Evolutionary conservation across 2,113 vertebrate genomes (phyloP), one percentile per base, ranked within the genome.

Genomic region (Coturnix japonica): DNA sequence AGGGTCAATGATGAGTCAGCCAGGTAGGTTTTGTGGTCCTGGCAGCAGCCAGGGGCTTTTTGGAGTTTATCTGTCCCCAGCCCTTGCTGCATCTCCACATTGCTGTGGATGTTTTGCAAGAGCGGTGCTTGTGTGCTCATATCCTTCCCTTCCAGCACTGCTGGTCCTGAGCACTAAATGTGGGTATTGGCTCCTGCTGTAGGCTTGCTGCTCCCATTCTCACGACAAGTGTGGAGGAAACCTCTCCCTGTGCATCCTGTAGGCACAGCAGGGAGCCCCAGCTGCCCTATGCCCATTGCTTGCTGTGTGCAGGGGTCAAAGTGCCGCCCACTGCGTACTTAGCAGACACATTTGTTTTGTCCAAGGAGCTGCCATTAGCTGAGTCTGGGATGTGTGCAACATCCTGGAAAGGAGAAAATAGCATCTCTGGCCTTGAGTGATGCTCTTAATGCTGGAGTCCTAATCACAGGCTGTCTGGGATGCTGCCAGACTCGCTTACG

Each of bases 341-440:
- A 28, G 56, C 1, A 1, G 30, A 59, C 10, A 2, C 0, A 1
- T 12, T 59, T 60, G 31, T 70, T 90, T 78, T 85, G 76, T 35
- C 56, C 28, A 37, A 21, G 35, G 60, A 63, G 21, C 43, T 18
- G 35, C 83, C 28, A 4, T 23, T 18, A 20, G 53, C 15, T 0
- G 11, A 63, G 70, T 19, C 12, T 12, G 73, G 56, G 41, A n/a
- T 8, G 56, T 64, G 46, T 89, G 81, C 56, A 61, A 31, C 7
- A 19, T 21, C 49, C 44, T 39, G 15, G 19, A 31, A 49, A 15
- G 66, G 44, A 30, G 53, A 21, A 17, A 57, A 41, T 2, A 9
- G 60, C 2, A 0, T 39, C 46, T 78, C 56, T 31, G 7, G 7
- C 46, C 46, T 44, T 57, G 21, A 0, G 1, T 1, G 15, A 25